Conservation (phyloP, 2,113 vertebrate species). For the Bos taurus region DNA sequence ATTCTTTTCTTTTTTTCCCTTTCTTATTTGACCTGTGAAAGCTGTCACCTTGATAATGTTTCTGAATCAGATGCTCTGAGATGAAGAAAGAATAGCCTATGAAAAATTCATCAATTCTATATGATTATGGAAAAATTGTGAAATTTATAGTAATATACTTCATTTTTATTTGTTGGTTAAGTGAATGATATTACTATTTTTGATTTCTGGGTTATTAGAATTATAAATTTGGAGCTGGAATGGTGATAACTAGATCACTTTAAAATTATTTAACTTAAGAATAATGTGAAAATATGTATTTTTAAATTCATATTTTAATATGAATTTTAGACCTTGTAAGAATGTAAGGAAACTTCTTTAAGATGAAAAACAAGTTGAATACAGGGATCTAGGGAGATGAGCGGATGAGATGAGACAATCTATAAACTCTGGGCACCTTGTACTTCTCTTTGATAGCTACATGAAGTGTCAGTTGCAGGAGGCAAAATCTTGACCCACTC, state of each 20-base stretch:
- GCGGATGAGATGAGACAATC: neutral
- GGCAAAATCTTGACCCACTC: neutral
- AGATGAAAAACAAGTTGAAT: neutral
- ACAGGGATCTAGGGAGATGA: neutral
- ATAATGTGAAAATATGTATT: neutral
- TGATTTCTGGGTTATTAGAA: neutral
- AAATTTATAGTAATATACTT: neutral
- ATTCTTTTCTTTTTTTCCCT: neutral
- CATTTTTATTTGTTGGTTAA: neutral
- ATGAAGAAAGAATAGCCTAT: neutral
- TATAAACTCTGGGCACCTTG: neutral
- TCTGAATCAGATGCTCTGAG: neutral
- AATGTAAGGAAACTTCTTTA: neutral
- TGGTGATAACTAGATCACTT: neutral
- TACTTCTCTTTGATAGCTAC: neutral
- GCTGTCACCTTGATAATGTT: neutral
- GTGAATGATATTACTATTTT: neutral
- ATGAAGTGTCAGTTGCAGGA: neutral
- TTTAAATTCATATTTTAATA: neutral
- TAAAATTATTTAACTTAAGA: neutral
- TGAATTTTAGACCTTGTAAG: neutral
- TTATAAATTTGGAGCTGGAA: neutral
- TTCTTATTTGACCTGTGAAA: neutral
- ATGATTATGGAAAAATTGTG: neutral
- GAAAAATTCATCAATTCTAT: neutral